Conservation (phyloP, 2,797 vertebrate genomes). For the Lepus townsendii region DNA sequence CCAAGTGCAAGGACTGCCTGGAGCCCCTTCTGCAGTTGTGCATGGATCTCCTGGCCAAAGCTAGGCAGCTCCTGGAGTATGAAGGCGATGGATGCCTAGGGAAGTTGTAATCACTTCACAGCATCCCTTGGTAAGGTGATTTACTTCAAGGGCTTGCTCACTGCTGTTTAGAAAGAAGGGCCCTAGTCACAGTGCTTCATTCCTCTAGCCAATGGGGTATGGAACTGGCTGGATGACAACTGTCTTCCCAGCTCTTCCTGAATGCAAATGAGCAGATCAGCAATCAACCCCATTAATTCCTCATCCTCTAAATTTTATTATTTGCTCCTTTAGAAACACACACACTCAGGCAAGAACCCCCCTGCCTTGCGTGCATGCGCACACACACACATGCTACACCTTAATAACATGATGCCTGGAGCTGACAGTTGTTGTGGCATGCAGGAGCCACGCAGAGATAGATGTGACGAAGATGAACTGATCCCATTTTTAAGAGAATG, state of each 20-base stretch:
- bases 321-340: slow-evolving; percentile 7
- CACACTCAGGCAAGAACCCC: not conserved
- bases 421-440: slow-evolving; percentile 70
- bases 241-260: not conserved
- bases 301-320: slow-evolving; percentile 3
- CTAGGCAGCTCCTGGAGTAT: not conserved
- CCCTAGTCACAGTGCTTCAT: not conserved
- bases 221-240: not conserved
- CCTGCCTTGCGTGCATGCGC: not conserved
- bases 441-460: slow-evolving; percentile 65
- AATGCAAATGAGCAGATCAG: slow-evolving; percentile 21
- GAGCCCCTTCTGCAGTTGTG: not conserved
- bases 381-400: not conserved
- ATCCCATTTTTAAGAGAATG: slow-evolving; percentile 82
- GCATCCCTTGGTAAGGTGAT: not conserved
- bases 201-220: not conserved
- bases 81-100: not conserved
- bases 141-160: not conserved
- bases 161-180: not conserved
- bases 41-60: not conserved
- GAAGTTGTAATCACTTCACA: not conserved
- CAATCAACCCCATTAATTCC: not conserved
- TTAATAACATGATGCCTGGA: slow-evolving; percentile 39
- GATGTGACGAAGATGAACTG: slow-evolving; percentile 78
- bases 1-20: too few species aligned